Conservation (phyloP, 2,113 vertebrate species). For the Macquaria ambigua region DNA sequence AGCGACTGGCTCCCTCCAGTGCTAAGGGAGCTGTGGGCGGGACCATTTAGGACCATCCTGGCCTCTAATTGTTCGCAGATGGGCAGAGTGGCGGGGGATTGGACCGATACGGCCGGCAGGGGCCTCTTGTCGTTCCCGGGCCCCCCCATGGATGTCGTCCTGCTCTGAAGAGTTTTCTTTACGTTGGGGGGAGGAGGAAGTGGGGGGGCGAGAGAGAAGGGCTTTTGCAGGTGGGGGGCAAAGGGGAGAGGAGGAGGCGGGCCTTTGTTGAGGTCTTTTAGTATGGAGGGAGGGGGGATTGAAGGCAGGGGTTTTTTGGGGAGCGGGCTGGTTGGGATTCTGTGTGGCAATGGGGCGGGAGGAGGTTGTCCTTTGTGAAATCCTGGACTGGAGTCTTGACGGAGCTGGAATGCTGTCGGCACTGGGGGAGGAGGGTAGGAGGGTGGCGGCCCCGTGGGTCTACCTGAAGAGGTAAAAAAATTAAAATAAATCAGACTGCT, state of each 20-base stretch:
- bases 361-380: constrained; percentile 71
- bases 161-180: constrained; percentile 27
- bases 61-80: constrained; percentile 75
- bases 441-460: constrained; percentile 84
- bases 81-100: constrained; percentile 63
- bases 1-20: constrained; percentile 29
- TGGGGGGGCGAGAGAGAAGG: not conserved
- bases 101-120: not conserved
- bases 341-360: constrained; percentile 76
- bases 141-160: not conserved
- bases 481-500: not conserved
- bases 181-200: constrained; percentile 31
- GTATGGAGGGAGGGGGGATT: constrained; percentile 7
- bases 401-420: constrained; percentile 72
- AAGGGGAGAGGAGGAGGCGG: constrained; percentile 64
- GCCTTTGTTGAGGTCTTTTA: constrained; percentile 62
- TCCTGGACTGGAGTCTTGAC: constrained; percentile 41
- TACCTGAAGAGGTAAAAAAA: constrained; percentile 62
- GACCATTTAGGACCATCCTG: constrained; percentile 52
- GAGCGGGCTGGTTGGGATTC: constrained; percentile 69
- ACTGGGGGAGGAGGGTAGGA: constrained; percentile 92
- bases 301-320: constrained; percentile 68
- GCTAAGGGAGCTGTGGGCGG: not conserved
- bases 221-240: constrained; percentile 52
- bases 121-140: constrained; percentile 17